Base-by-base conservation (phyloP, 2,888 invertebrate genomes). In the Andrena minutula region DNA sequence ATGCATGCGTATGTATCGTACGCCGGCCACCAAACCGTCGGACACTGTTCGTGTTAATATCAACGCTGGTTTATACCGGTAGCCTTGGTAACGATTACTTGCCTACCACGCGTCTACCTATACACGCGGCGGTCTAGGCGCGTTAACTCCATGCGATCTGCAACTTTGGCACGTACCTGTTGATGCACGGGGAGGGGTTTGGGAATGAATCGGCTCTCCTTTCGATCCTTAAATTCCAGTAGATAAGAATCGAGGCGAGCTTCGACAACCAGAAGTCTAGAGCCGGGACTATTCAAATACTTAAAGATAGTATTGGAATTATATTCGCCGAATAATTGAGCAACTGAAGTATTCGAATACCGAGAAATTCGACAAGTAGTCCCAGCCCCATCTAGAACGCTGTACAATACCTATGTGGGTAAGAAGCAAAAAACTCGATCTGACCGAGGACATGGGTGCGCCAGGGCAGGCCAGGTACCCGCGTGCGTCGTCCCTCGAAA, bases 61-160 rank as follows among this genome's bases (percentile, higher is more conserved):
- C 88, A 84, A 82, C 86, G 82, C 79, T 75, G 82, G 84, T 86
- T 87, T 84, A 49, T 32, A 79, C 82, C 84, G 87, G 88, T 86
- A 89, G 84, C 84, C 81, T 85, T 76, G 86, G 82, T 84, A 86
- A 87, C 86, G 85, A 89, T 89, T 85, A 86, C 86, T 86, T 77
- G 74, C 79, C 76, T 76, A 75, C 79, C 79, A 61, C 73, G 77
- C 60, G 77, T 86, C 51, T 70, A 71, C 68, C 56, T 72, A 32
- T 70, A 10, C 32, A 28, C 56, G 56, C 56, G 26, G 7, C 49
- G 23, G 12, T 41, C 32, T n/a, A 63, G 20, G 30, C 28, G 61
- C 35, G 71, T 51, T 69, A 51, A 23, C 49, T 2, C 23, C 20
- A 26, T 20, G 32, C 35, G 58, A 2, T 16, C 3, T 26, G 69